These are phyloP conservation scores for Caradrina clavipalpis DNA, from an alignment of 2,888 invertebrate genomes.

Conservation along the genomic window DNA sequence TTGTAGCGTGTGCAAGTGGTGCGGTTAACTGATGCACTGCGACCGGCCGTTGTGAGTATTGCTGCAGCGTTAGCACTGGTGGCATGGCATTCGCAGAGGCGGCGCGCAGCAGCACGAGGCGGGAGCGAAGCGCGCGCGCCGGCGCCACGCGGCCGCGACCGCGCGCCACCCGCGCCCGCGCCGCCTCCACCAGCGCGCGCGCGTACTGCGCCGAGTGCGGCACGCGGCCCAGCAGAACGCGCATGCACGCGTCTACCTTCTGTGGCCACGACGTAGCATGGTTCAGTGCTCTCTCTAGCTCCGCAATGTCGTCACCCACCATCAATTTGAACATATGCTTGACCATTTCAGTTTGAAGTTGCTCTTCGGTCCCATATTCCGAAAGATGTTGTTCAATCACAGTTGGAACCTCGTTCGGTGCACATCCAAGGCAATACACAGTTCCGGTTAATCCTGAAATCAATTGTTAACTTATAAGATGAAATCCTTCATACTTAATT, in stretches of 20 bases:
- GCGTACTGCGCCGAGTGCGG: constrained; percentile 71
- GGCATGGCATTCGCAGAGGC: not conserved
- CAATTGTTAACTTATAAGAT: not conserved
- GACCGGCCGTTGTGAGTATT: constrained; percentile 41
- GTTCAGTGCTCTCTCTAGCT: constrained; percentile 53
- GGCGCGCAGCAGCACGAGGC: constrained; percentile 64
- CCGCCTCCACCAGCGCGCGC: constrained; percentile 66
- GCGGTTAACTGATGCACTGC: constrained; percentile 62
- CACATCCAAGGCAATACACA: constrained; percentile 76
- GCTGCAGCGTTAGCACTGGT: constrained; percentile 4
- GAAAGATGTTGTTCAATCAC: constrained; percentile 60
- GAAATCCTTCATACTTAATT: not conserved
- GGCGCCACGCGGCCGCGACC: constrained; percentile 51
- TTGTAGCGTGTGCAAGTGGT: constrained; percentile 60
- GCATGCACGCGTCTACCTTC: constrained; percentile 68
- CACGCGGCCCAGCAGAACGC: constrained; percentile 64
- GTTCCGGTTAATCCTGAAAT: constrained; percentile 74
- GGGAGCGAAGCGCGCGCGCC: constrained; percentile 63
- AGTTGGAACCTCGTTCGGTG: constrained; percentile 68
- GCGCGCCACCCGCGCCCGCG: constrained; percentile 65
- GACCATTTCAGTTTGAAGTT: constrained; percentile 67
- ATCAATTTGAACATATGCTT: constrained; percentile 71
- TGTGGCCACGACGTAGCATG: constrained; percentile 64
- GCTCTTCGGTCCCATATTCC: constrained; percentile 54
- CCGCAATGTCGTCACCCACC: constrained; percentile 49